phyloP scores from a whole-genome alignment of 2,797 vertebrate species.

The Tragopan temminckii region DNA sequence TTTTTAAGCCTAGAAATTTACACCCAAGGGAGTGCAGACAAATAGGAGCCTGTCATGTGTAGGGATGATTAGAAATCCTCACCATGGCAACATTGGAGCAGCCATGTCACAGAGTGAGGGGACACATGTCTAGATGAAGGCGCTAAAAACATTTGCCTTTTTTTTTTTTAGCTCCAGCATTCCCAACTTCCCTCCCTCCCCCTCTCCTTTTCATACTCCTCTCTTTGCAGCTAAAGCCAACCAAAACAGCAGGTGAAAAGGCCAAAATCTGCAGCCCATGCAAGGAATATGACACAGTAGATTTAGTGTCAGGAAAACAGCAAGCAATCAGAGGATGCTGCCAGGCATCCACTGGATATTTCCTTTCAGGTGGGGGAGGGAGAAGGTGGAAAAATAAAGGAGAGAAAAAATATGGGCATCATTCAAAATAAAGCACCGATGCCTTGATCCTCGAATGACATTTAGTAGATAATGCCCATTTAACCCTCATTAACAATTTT shows the following conservation, averaged over 20 bases:
- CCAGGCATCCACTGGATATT: conserved; percentile 68
- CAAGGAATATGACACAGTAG: conserved; percentile 79
- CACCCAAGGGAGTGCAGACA: conserved; percentile 91
- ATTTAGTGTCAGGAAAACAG: conserved; percentile 83
- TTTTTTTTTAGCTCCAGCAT: conserved; percentile 77
- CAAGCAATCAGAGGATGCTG: conserved; percentile 73
- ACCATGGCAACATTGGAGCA: conserved; percentile 96
- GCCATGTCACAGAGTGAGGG: conserved; percentile 92
- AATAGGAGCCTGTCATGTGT: conserved; percentile 92
- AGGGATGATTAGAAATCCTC: conserved; percentile 93
- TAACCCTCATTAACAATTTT: conserved; percentile 84
- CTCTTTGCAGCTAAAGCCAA: conserved; percentile 83
- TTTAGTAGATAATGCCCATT: conserved; percentile 81
- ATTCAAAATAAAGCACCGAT: conserved; percentile 61
- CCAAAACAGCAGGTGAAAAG: conserved; percentile 84
- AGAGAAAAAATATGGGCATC: conserved; percentile 54
- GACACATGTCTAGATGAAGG: conserved; percentile 90
- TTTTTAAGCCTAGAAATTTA: conserved; percentile 91
- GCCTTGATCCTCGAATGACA: conserved; percentile 75
- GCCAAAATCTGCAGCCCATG: conserved; percentile 82
- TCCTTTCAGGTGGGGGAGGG: conserved; percentile 56
- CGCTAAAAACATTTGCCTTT: conserved; percentile 87
- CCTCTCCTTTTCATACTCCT: conserved; percentile 80
- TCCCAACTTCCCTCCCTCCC: conserved; percentile 83
- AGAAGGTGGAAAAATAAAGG: conserved; percentile 44